Base-by-base conservation (phyloP, 2,888 invertebrate species). In the Andrena hattorfiana region DNA sequence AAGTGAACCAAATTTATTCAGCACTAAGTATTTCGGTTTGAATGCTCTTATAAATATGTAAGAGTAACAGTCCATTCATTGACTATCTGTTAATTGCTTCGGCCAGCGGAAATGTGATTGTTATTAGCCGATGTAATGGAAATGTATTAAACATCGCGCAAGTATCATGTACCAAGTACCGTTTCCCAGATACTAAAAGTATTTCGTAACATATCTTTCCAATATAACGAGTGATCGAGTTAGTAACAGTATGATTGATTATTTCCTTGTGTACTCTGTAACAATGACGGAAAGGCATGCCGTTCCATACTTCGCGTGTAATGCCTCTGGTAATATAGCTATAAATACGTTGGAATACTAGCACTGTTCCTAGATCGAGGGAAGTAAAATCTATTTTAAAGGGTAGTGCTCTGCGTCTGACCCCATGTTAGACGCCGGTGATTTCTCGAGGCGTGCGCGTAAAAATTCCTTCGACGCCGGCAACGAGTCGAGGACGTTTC, bases 321-420 rank as follows among this genome's bases (percentile, higher is more conserved):
- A 77, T 74, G 63, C 56, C 20, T 56, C 56, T 7, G 20, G 75
- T 79, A 74, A 81, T 64, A 59, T 60, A 66, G 32, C 82, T 89
- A 87, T 87, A 87, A 87, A 88, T 88, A 88, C 62, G 2, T 35
- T 73, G 28, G 63, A 70, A 71, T 60, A 76, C 77, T 76, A 77
- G 60, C 69, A 72, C 85, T 75, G 83, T 83, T 81, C 82, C 77
- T 81, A 81, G 82, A 83, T 74, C 64, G 66, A 75, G 86, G 81
- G 76, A 84, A 89, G 81, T 82, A 74, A 70, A 59, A 79, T 89
- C 88, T 89, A 89, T 89, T 89, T 89, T 89, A 88, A 87, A 79
- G 81, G 86, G 60, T 66, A 68, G 80, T 67, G 63, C 77, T 67
- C 67, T 48, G 63, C 63, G n/a, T 72, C 69, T 84, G 86, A 87